Evolutionary conservation across 2,888 invertebrate species (phyloP).

Genomic region (Catonia carolina): DNA sequence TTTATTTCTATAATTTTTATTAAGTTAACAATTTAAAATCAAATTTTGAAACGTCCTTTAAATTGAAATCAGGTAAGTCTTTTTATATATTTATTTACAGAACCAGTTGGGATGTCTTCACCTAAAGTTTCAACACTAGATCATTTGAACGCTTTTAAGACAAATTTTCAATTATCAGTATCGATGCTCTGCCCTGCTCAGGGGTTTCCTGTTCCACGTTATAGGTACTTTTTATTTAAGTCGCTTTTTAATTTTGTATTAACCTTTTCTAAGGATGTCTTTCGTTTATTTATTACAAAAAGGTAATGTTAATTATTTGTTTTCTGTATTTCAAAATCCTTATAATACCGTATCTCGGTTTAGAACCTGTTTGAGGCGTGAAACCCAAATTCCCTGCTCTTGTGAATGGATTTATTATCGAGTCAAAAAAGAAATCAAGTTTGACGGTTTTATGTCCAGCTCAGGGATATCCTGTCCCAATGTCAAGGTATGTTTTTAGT

Average conservation of each 20-base stretch:
- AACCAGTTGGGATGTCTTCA: constrained; percentile 61
- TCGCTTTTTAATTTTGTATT: not conserved
- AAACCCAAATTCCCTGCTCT: constrained; percentile 22
- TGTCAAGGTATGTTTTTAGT: constrained; percentile 66
- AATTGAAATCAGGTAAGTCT: too few relatives aligned
- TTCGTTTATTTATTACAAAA: too few relatives aligned
- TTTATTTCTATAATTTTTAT: too few relatives aligned
- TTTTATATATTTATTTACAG: constrained; percentile 40
- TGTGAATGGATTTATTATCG: too few relatives aligned
- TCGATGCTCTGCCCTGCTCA: constrained; percentile 58
- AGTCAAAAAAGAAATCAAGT: too few relatives aligned
- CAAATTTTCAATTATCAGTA: constrained; percentile 25
- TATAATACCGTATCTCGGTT: constrained; percentile 16
- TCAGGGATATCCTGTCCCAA: constrained; percentile 67
- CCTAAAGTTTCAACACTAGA: constrained; percentile 53
- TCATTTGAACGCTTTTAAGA: constrained; percentile 22
- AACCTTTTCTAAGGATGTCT: too few relatives aligned
- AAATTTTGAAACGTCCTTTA: too few relatives aligned
- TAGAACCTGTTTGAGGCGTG: constrained; percentile 47
- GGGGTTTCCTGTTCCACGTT: constrained; percentile 44
- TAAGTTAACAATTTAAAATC: too few relatives aligned
- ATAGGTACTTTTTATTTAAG: constrained; percentile 41
- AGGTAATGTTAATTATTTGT: too few relatives aligned
- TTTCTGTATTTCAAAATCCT: too few relatives aligned
- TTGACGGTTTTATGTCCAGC: constrained; percentile 56